Evolutionary conservation across 1,140 invertebrate species (phyloP).

Genomic region (Grapholita molesta): DNA sequence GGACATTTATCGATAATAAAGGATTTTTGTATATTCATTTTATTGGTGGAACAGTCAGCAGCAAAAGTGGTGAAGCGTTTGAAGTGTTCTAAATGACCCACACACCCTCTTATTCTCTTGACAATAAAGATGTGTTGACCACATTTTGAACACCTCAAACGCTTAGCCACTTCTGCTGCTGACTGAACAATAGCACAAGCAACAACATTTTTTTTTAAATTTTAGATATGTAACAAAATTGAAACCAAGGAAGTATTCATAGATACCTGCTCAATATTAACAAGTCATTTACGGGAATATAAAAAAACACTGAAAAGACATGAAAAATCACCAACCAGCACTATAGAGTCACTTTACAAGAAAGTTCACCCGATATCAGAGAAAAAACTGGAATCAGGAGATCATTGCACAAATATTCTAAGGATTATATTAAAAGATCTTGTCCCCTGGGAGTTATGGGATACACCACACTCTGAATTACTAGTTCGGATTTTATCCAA

Average conservation of each 20-base stretch:
- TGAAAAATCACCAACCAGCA: slow-evolving; percentile 54
- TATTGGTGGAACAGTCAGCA: no score
- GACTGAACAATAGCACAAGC: no score
- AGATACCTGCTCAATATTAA: slow-evolving; percentile 69
- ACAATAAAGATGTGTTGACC: no score
- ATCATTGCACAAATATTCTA: slow-evolving; percentile 80
- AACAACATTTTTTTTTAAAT: neutral
- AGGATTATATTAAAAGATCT: slow-evolving; percentile 80
- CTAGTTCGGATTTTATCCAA: slow-evolving; percentile 81
- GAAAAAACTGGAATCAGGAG: slow-evolving; percentile 65
- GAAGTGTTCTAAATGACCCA: no score
- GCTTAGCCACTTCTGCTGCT: no score
- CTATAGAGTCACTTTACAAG: slow-evolving; percentile 56
- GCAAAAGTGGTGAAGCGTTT: no score
- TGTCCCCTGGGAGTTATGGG: slow-evolving; percentile 82
- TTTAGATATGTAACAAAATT: slow-evolving; percentile 70
- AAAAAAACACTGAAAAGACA: slow-evolving; percentile 73
- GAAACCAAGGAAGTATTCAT: slow-evolving; percentile 69
- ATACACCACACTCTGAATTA: slow-evolving; percentile 81
- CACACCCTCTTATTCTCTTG: no score
- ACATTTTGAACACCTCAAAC: no score
- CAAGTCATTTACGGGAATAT: slow-evolving; percentile 79
- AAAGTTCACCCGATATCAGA: slow-evolving; percentile 53
- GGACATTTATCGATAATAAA: no score
- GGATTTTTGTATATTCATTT: no score